phyloP scores from a whole-genome alignment of 2,888 invertebrate species.

The Dendrolimus houi region DNA sequence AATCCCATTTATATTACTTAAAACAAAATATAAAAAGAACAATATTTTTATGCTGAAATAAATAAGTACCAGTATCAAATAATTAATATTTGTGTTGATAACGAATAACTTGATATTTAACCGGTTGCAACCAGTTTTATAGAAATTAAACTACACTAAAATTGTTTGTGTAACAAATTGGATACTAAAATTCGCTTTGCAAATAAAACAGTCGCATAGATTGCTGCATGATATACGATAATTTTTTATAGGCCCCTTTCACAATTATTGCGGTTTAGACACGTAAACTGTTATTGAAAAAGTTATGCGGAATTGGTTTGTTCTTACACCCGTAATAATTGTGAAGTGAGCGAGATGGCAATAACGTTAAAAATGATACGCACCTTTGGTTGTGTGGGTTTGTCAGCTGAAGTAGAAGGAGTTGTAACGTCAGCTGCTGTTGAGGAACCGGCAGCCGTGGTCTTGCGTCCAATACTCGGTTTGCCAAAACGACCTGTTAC shows the following conservation, averaged over 20 bases:
- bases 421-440: slow-evolving; percentile 43
- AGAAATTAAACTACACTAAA: no score
- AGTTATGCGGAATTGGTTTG: slow-evolving; percentile 10
- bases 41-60: no score
- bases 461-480: slow-evolving; percentile 48
- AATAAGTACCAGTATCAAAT: no score
- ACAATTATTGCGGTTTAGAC: background rate
- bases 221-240: slow-evolving; percentile 6
- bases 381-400: slow-evolving; percentile 56
- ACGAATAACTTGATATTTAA: no score
- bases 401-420: slow-evolving; percentile 38
- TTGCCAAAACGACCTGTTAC: slow-evolving; percentile 64
- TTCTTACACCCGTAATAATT: slow-evolving; percentile 2
- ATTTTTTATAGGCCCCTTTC: slow-evolving; percentile 1
- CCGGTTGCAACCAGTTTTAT: no score
- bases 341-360: background rate
- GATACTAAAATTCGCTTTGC: slow-evolving; percentile 34
- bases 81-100: no score
- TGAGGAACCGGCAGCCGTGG: slow-evolving; percentile 29
- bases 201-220: slow-evolving; percentile 20
- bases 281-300: slow-evolving; percentile 4
- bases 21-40: no score
- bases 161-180: background rate
- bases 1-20: no score
- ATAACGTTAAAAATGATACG: slow-evolving; percentile 14